phyloP scores from a whole-genome alignment of 2,888 invertebrate species.

The Eupithecia abbreviata region DNA sequence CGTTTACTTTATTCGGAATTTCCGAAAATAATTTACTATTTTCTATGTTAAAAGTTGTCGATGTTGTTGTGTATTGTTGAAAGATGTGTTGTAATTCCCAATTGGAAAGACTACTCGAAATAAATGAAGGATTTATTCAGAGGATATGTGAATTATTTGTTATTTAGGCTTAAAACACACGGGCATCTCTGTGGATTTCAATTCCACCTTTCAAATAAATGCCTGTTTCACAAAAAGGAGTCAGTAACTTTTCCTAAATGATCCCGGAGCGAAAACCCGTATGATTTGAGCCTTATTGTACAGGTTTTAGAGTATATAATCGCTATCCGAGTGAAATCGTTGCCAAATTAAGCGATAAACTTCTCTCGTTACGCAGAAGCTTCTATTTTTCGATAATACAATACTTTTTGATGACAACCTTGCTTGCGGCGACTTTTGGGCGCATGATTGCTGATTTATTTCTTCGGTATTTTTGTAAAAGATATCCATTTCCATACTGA shows the following conservation, averaged over 20 bases:
- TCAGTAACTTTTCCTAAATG: not conserved
- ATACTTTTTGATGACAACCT: constrained; percentile 34
- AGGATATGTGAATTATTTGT: constrained; percentile 1
- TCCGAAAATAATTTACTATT: constrained; percentile 5
- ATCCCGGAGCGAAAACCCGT: not conserved
- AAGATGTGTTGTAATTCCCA: constrained; percentile 37
- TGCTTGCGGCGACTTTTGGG: not conserved
- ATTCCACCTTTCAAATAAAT: not conserved
- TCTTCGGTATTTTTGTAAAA: constrained; percentile 20
- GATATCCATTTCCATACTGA: constrained; percentile 15
- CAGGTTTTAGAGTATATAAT: constrained; percentile 30
- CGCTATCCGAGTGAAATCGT: constrained; percentile 54
- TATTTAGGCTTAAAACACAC: constrained; percentile 1
- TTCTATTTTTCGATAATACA: constrained; percentile 60
- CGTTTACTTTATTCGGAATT: constrained; percentile 10
- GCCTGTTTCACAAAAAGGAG: not conserved
- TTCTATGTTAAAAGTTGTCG: constrained; percentile 22
- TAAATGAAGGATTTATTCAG: constrained; percentile 1
- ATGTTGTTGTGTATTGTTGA: constrained; percentile 42
- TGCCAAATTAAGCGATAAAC: constrained; percentile 65
- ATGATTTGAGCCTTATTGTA: not conserved
- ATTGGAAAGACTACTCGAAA: constrained; percentile 22
- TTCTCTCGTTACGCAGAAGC: constrained; percentile 45
- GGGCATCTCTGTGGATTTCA: not conserved
- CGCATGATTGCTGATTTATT: not conserved